Base-by-base conservation (phyloP, 2,888 invertebrate species). In the Bhutanitis thaidina region DNA sequence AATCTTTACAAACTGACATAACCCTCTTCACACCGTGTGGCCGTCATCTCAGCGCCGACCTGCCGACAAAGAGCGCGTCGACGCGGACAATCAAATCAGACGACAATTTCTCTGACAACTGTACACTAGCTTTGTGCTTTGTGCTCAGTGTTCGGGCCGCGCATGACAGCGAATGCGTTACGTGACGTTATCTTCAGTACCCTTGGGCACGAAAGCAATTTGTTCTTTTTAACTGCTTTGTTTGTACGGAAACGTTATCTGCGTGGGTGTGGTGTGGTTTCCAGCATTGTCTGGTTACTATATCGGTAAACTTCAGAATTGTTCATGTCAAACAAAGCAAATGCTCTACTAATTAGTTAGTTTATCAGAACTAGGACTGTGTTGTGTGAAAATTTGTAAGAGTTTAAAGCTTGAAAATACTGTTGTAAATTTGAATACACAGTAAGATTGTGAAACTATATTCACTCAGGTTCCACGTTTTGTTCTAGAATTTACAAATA, bases 81-180 rank as follows among this genome's bases (percentile, higher is more conserved):
- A 66, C 63, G 62, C 67, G 67, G 68, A 82, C 83, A 80, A 80
- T 84, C 76, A 74, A 77, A 82, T 84, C 77, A 74, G 73, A 67
- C 71, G 77, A 78, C 80, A 76, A 76, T 77, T 78, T 79, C 77
- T 73, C 70, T 61, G 50, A 52, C 58, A 62, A 57, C 62, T 56
- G 52, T 56, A 61, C 56, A 43, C 46, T 61, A 59, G 61, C 65
- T 69, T 72, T 67, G 69, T 69, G 64, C 71, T 70, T 67, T 70
- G 65, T 64, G 55, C 58, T 56, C 58, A 59, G 60, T 59, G 57
- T 41, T 29, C 36, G 36, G 16, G 46, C 51, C 52, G 43, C 39
- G 41, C 60, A 53, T 53, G 53, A 58, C 55, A 52, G 55, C 53
- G 55, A 45, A 55, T 55, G 55, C 56, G 60, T 57, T 54, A 55